Evolutionary conservation across 92 coral and sea anemone species (phyloP), one percentile per base, ranked within the genome.

Genomic region (Bergia puertoricense): DNA sequence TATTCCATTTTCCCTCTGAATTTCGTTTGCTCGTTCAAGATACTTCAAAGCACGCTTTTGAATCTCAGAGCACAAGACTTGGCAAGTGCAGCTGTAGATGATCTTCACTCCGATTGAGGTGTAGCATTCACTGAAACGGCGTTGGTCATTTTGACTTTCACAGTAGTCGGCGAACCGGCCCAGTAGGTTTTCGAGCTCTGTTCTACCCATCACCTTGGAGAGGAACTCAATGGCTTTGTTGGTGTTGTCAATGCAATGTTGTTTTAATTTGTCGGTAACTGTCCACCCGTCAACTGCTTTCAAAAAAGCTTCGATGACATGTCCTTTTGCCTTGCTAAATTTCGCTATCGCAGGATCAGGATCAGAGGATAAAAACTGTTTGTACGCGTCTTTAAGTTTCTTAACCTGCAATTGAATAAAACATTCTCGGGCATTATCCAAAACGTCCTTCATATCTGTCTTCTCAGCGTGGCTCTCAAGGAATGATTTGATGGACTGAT

Each of bases 141-240:
- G 80, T 11, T 43, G 36, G 23, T 42, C 50, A 43, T 75, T n/a
- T 66, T 16, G 73, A 16, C n/a, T 23, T 42, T 75, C 23, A 40
- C 79, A 75, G 50, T 75, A 43, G 30, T 75, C 50, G 46, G 46
- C 44, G 46, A 75, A 75, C 20, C 38, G 46, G 0, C 79, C 23
- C 79, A 75, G 46, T 11, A 75, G 13, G 79, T 41, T 75, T 75
- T 75, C 79, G 15, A 75, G 7, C 46, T 75, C 79, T 39, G 79
- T 75, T 75, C 79, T 75, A 42, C 48, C 46, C 79, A 75, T 75
- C 46, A 75, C 79, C 79, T 75, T 75, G 79, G 54, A 75, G 54
- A 75, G 79, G 30, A 75, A 75, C 79, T 75, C 79, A 8, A 75
- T 75, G 79, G 79, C 10, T 75, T 43, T 75, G 50, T 42, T 75